Percentiles rank a stretch among this genome's conserved stretches.
Evolutionary conservation across 92 coral and sea anemone genomes (phyloP).

Genomic region (Phenganax subtilis): DNA sequence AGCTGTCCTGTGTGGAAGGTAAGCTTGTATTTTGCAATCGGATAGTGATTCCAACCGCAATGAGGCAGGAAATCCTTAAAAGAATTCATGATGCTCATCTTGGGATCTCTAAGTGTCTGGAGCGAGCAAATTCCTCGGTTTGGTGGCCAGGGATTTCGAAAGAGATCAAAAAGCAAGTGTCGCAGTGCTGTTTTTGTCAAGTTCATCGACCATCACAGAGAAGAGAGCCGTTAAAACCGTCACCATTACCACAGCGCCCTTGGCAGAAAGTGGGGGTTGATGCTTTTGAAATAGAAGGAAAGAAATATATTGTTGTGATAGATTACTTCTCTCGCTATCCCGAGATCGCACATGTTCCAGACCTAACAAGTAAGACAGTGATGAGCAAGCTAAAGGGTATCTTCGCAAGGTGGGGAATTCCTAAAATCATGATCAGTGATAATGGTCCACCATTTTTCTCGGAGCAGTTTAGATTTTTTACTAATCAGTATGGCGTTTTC

Average conservation of each 20-base stretch:
- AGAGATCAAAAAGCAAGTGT: conserved; percentile 42
- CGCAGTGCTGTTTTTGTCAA: conserved; percentile 45
- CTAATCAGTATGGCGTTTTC: conserved; percentile 44
- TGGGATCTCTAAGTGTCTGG: too few species aligned
- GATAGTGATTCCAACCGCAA: too few species aligned
- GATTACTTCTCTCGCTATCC: conserved; percentile 46
- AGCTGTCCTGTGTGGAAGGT: too few species aligned
- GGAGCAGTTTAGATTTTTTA: conserved; percentile 41
- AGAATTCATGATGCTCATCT: too few species aligned
- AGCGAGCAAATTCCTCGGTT: too few species aligned
- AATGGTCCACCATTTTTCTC: conserved; percentile 52
- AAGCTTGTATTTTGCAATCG: too few species aligned
- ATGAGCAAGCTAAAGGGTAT: conserved; percentile 48
- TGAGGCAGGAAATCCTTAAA: too few species aligned
- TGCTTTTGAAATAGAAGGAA: conserved; percentile 29
- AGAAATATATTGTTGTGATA: conserved; percentile 40
- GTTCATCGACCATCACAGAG: conserved; percentile 25
- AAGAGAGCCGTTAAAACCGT: conserved; percentile 38
- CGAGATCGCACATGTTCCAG: conserved; percentile 31
- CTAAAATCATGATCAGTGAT: conserved; percentile 43
- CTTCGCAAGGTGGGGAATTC: conserved; percentile 60
- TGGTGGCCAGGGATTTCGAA: conserved; percentile 50
- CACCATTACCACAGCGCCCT: conserved; percentile 43
- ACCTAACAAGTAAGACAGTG: conserved; percentile 38
- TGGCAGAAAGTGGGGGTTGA: conserved; percentile 57